Evolutionary conservation across 1,140 invertebrate species (phyloP).

Genomic region (Holcopasites calliopsidis): DNA sequence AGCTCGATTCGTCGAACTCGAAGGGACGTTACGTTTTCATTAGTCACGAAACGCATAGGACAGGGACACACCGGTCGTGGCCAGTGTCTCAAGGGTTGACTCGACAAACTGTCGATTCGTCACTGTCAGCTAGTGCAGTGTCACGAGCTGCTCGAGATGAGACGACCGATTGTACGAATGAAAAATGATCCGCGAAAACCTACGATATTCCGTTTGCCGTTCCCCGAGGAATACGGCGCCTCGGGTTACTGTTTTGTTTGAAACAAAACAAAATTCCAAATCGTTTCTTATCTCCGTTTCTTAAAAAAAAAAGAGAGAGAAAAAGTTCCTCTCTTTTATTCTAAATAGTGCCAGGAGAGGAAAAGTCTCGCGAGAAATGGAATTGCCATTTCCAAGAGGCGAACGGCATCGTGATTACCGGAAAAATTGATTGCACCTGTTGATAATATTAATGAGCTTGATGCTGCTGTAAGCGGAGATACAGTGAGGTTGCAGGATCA

Average conservation of each 20-base stretch:
- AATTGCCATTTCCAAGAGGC: background rate
- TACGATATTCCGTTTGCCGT: constrained; percentile 53
- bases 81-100: constrained; percentile 69
- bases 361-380: constrained; percentile 1
- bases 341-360: background rate
- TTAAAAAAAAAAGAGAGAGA: background rate
- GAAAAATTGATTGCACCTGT: constrained; percentile 2
- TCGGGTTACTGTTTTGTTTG: constrained; percentile 18
- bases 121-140: constrained; percentile 70
- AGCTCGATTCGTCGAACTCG: constrained; percentile 25
- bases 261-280: too few species aligned
- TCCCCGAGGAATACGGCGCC: constrained; percentile 28
- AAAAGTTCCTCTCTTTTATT: background rate
- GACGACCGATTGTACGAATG: constrained; percentile 67
- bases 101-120: constrained; percentile 71
- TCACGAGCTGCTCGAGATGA: constrained; percentile 68
- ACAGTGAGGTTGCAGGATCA: background rate
- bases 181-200: constrained; percentile 74
- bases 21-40: constrained; percentile 56
- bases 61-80: constrained; percentile 48
- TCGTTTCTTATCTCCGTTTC: background rate
- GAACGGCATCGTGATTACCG: background rate
- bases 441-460: constrained; percentile 11
- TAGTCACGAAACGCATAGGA: constrained; percentile 56
- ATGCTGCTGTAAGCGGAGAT: background rate